A percentile compares a stretch with the other conserved stretches of the same genome.
Evolutionary conservation across 2,888 invertebrate species (phyloP).

Genomic region (Polia nebulosa): DNA sequence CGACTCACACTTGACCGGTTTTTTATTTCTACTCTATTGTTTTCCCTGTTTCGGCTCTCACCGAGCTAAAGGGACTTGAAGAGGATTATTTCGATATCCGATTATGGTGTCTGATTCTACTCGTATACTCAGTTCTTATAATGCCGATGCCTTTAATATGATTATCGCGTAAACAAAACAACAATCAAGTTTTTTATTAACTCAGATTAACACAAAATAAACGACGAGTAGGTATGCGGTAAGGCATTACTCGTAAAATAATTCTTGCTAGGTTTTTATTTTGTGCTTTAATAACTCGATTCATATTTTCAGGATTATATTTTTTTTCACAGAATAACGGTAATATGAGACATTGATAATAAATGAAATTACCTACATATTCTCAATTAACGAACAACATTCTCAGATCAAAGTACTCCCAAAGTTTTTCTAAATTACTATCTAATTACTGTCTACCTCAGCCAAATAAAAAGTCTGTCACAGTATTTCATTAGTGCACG

Average conservation of each 20-base stretch:
- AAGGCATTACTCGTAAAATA: too few species aligned
- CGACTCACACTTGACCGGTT: too few species aligned
- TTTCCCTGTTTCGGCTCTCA: constrained; percentile 37
- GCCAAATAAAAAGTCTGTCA: constrained; percentile 1
- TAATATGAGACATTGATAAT: too few species aligned
- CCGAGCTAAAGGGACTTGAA: constrained; percentile 14
- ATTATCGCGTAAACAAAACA: constrained; percentile 1
- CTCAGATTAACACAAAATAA: not conserved
- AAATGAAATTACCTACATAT: not conserved
- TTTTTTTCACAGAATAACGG: too few species aligned
- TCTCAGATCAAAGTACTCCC: not conserved
- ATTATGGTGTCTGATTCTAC: constrained; percentile 35
- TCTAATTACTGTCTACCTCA: not conserved
- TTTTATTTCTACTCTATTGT: constrained; percentile 39
- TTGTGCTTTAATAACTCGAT: not conserved
- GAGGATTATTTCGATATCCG: constrained; percentile 52
- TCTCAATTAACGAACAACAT: too few species aligned
- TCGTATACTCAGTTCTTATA: constrained; percentile 6
- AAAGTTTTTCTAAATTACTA: not conserved
- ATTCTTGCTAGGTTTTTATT: not conserved
- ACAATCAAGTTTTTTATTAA: not conserved
- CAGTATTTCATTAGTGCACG: constrained; percentile 1
- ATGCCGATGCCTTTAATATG: constrained; percentile 8
- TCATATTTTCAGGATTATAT: not conserved
- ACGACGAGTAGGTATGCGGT: too few species aligned